These are phyloP conservation scores for Diarsia dahlii DNA, from an alignment of 2,888 invertebrate species.

Conservation along the genomic window DNA sequence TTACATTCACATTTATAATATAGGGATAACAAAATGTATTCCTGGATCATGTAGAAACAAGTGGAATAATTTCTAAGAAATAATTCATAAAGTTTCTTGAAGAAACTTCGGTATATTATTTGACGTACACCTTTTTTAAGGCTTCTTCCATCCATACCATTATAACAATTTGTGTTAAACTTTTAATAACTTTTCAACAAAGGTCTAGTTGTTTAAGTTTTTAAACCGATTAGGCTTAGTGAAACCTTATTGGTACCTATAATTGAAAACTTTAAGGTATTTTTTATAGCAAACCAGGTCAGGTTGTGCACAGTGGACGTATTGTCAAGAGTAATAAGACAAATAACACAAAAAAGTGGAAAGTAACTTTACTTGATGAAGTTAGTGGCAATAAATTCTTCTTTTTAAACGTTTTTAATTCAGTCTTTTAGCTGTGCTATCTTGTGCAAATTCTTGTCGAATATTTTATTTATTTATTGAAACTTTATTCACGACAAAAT, in stretches of 20 bases:
- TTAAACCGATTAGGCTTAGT: background rate
- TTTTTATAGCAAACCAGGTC: background rate
- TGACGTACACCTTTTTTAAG: slow-evolving; percentile 2
- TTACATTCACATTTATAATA: too few relatives aligned
- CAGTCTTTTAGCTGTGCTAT: too few relatives aligned
- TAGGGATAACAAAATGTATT: too few relatives aligned
- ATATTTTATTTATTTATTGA: too few relatives aligned
- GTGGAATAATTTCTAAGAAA: slow-evolving; percentile 10
- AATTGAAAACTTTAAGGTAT: background rate
- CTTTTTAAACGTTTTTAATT: too few relatives aligned
- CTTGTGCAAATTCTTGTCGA: too few relatives aligned
- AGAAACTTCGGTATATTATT: slow-evolving; percentile 15
- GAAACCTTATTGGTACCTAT: background rate
- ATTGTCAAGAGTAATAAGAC: background rate
- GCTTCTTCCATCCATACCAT: background rate
- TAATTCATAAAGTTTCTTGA: slow-evolving; percentile 12
- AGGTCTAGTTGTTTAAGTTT: slow-evolving; percentile 1
- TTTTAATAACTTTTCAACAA: background rate
- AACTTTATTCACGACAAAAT: too few relatives aligned
- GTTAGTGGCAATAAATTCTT: too few relatives aligned
- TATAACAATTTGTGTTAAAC: background rate
- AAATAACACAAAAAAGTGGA: too few relatives aligned
- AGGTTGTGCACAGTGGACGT: background rate
- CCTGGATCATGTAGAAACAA: background rate
- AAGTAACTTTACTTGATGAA: too few relatives aligned